These are phyloP conservation scores for Coleophora flavipennella DNA, from an alignment of 2,888 invertebrate genomes.

Conservation along the genomic window DNA sequence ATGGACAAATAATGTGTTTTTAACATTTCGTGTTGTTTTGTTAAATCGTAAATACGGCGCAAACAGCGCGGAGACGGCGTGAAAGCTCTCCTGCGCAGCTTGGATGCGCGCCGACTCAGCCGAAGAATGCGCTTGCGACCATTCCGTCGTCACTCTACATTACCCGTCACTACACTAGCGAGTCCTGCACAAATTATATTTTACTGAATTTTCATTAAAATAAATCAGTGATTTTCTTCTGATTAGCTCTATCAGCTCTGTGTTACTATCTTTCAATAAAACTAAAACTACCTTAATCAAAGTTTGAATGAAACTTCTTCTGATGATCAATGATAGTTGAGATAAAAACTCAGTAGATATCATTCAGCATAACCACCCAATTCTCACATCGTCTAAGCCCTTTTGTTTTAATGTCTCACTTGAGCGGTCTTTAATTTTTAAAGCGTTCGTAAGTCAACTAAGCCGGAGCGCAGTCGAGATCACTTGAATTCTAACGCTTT, in stretches of 20 bases:
- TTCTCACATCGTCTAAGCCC: slow-evolving; percentile 28
- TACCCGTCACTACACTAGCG: no score
- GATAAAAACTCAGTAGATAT: no score
- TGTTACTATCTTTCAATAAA: neutral
- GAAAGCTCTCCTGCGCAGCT: slow-evolving; percentile 43
- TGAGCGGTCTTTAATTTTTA: slow-evolving; percentile 65
- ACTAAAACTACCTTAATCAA: neutral
- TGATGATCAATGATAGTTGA: no score
- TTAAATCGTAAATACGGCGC: slow-evolving; percentile 70
- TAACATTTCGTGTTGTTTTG: slow-evolving; percentile 73
- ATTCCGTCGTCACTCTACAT: no score
- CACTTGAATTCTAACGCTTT: slow-evolving; percentile 74
- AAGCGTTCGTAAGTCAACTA: slow-evolving; percentile 67
- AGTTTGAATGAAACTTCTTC: no score
- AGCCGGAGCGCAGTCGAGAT: slow-evolving; percentile 55
- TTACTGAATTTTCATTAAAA: no score
- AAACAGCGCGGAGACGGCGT: slow-evolving; percentile 45
- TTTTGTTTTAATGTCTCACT: slow-evolving; percentile 59
- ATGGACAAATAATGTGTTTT: slow-evolving; percentile 71
- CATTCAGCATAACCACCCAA: slow-evolving; percentile 34
- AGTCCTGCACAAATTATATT: no score
- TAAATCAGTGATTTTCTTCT: no score
- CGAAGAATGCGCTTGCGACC: neutral
- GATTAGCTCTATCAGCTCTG: no score
- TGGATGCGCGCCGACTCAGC: slow-evolving; percentile 43